Percentiles rank a stretch among this genome's conserved stretches.
Conservation (phyloP, 2,113 vertebrate species). For the Marmota monax region DNA sequence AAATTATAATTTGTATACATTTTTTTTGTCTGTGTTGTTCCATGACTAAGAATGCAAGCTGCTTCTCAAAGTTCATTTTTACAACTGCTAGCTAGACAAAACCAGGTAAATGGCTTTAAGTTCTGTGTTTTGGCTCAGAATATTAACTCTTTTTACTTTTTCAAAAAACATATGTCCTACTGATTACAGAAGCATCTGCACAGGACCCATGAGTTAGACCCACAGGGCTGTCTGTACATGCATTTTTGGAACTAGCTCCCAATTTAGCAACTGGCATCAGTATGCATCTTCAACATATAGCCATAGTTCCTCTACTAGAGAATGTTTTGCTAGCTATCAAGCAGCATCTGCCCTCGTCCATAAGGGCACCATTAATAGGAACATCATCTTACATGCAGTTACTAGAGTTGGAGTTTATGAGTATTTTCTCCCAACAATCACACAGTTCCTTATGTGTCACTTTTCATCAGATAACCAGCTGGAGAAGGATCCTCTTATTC, state of each 20-base stretch:
- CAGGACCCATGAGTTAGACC: not conserved
- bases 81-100: not conserved
- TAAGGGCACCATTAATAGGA: not conserved
- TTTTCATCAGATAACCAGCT: not conserved
- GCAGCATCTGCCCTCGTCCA: not conserved
- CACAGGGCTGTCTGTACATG: not conserved
- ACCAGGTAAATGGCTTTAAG: not conserved
- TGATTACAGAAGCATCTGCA: not conserved
- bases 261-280: not conserved
- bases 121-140: slow-evolving; percentile 15
- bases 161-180: not conserved
- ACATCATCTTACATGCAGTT: not conserved
- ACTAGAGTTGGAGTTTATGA: not conserved
- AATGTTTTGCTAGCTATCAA: not conserved
- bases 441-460: not conserved
- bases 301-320: not conserved
- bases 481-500: not conserved
- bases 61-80: not conserved
- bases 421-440: not conserved
- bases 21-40: not conserved
- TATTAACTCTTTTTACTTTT: not conserved
- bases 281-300: not conserved
- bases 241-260: not conserved
- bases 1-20: slow-evolving; percentile 15
- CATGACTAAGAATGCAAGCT: not conserved